Evolutionary conservation across 2,888 invertebrate species (phyloP), one percentile per base, ranked within the genome.

Genomic region (Megalurothrips usitatus): DNA sequence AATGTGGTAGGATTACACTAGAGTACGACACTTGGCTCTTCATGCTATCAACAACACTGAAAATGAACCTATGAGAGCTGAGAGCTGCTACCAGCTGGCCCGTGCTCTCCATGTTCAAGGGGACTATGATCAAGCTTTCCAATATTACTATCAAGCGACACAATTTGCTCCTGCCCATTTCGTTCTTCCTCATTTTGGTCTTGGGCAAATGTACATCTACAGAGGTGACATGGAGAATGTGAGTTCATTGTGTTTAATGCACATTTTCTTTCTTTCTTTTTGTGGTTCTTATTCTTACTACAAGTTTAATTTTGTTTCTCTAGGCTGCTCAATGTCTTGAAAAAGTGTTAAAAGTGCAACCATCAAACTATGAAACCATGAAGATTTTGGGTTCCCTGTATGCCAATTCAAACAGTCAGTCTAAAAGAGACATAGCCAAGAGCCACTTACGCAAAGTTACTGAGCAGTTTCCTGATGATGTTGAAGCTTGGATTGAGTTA

Each of bases 181-280:
- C 89, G 97, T 99, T 0, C 88, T 99, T 81, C 99, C 99, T 0
- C 96, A 97, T 88, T 99, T 97, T 88, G 99, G 99, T 0, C 90
- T 99, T 0, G 99, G 99, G 0, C 99, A 99, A 88, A 99, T 99
- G 98, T 99, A 99, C 87, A 97, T 99, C 84, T 96, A 98, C 87
- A 91, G 98, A 86, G 96, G 96, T 0, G 99, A 99, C 86, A 92
- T 94, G 0, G 97, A 98, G 88, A 96, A 96, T 88, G 95, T 94
- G 89, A 91, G 91, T 89, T 80, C 48, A n/a, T 78, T 78, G 4
- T 28, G 81, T 82, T 43, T 43, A 43, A 43, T 43, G 75, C 1
- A 26, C 58, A 9, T 0, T 52, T 80, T 52, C 79, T 49, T 63
- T 12, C 58, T 81, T 68, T 78, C 79, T n/a, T 48, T 52, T 79